Conservation (phyloP, 2,797 vertebrate species). For the Premnoplex brunnescens region DNA sequence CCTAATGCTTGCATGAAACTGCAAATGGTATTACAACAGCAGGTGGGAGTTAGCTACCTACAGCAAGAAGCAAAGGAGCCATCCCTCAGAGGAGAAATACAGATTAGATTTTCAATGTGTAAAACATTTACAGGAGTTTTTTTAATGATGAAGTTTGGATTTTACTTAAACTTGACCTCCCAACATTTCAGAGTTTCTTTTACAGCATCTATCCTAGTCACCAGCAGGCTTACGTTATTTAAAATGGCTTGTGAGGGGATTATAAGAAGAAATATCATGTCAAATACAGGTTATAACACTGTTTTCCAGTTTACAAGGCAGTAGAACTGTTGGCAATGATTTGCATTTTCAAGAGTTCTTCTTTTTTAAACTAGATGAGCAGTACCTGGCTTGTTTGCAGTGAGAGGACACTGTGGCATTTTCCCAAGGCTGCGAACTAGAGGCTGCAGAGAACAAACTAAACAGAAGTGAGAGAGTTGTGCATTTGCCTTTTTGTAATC, state of each 20-base stretch:
- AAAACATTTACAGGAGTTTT: background rate
- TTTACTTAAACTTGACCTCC: conserved; percentile 33
- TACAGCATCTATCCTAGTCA: background rate
- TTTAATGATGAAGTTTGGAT: background rate
- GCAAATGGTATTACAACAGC: conserved; percentile 56
- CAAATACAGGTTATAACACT: background rate
- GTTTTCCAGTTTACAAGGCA: background rate
- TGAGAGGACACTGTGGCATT: background rate
- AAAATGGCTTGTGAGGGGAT: background rate
- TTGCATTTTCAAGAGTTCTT: background rate
- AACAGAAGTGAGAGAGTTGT: background rate
- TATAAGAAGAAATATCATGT: background rate
- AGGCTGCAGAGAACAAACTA: background rate
- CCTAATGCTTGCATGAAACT: conserved; percentile 56
- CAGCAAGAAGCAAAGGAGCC: conserved; percentile 36
- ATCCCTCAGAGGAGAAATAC: background rate
- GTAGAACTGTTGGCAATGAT: background rate
- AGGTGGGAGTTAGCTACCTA: conserved; percentile 52
- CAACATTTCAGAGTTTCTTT: background rate
- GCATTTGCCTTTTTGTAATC: background rate
- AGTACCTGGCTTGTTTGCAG: background rate
- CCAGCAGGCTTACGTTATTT: background rate
- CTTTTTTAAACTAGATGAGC: background rate
- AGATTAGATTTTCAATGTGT: conserved; percentile 19
- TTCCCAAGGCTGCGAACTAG: background rate